Percentiles rank a stretch among this genome's conserved stretches.
Evolutionary conservation across 2,113 vertebrate genomes (phyloP).

Genomic region (Glaucidium brasilianum): DNA sequence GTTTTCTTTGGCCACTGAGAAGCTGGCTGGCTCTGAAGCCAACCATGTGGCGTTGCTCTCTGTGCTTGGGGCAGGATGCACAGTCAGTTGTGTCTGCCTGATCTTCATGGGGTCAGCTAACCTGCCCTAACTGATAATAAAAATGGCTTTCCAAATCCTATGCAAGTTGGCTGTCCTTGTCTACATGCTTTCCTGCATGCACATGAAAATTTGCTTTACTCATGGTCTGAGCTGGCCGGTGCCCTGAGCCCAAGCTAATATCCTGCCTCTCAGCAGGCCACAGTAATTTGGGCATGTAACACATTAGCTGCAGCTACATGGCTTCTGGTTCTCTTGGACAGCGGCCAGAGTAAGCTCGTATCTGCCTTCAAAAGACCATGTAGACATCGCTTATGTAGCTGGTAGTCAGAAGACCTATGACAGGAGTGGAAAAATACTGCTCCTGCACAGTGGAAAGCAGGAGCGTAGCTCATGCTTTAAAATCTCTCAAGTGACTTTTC

Average conservation of each 20-base stretch:
- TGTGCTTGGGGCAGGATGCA: not conserved
- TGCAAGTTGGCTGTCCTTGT: not conserved
- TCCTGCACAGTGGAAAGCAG: conserved; percentile 8
- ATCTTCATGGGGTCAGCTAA: not conserved
- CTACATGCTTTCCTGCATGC: not conserved
- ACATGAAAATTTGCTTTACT: not conserved
- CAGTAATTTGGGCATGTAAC: conserved; percentile 55
- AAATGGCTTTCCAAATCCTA: not conserved
- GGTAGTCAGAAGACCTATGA: conserved; percentile 37
- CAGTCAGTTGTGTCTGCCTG: not conserved
- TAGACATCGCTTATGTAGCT: conserved; percentile 43
- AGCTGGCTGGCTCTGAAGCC: not conserved
- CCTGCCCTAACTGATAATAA: not conserved
- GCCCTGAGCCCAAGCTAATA: conserved; percentile 39
- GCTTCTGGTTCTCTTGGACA: conserved; percentile 61
- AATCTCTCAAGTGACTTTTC: not conserved
- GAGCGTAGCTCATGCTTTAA: not conserved
- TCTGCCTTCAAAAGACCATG: conserved; percentile 58
- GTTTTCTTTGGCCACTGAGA: conserved; percentile 45
- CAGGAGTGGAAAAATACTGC: conserved; percentile 62
- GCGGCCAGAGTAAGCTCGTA: conserved; percentile 49
- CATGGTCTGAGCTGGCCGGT: conserved; percentile 17
- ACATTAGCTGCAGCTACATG: conserved; percentile 55
- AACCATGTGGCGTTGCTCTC: not conserved
- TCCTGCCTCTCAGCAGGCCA: conserved; percentile 65